phyloP scores from a whole-genome alignment of 2,888 invertebrate genomes.

The Diadegma fenestrale region DNA sequence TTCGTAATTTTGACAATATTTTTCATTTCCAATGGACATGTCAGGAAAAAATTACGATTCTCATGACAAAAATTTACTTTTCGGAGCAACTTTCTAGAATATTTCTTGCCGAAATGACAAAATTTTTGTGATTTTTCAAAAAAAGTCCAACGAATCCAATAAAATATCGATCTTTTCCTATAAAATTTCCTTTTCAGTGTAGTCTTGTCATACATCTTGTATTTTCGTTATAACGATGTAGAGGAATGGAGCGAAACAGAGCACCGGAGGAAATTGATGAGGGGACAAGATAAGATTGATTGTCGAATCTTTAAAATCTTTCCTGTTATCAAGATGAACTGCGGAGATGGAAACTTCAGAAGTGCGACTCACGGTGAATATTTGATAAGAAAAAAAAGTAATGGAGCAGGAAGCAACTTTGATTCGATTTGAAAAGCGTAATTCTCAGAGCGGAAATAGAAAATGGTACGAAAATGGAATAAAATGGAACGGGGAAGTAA shows the following conservation, averaged over 20 bases:
- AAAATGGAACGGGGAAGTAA: not conserved
- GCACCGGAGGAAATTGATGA: not conserved
- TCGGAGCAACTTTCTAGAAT: no score
- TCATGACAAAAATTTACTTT: no score
- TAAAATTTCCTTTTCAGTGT: no score
- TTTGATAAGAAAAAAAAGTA: not conserved
- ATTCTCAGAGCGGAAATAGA: conserved; percentile 35
- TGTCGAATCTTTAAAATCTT: conserved; percentile 3
- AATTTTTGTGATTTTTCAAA: no score
- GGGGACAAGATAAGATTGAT: not conserved
- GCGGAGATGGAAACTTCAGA: not conserved
- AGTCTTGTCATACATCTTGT: not conserved
- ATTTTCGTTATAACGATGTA: not conserved
- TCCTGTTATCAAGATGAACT: conserved; percentile 28
- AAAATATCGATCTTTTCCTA: no score
- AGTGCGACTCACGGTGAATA: not conserved
- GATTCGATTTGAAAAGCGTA: not conserved
- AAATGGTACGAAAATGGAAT: conserved; percentile 4
- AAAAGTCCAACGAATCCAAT: no score
- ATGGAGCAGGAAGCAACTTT: not conserved
- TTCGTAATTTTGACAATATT: no score
- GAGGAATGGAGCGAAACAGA: not conserved
- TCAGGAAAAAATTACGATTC: no score
- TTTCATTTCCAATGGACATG: no score
- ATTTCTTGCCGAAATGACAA: no score